Evolutionary conservation across 2,797 vertebrate genomes (phyloP).

Genomic region (Hydrolagus colliei): DNA sequence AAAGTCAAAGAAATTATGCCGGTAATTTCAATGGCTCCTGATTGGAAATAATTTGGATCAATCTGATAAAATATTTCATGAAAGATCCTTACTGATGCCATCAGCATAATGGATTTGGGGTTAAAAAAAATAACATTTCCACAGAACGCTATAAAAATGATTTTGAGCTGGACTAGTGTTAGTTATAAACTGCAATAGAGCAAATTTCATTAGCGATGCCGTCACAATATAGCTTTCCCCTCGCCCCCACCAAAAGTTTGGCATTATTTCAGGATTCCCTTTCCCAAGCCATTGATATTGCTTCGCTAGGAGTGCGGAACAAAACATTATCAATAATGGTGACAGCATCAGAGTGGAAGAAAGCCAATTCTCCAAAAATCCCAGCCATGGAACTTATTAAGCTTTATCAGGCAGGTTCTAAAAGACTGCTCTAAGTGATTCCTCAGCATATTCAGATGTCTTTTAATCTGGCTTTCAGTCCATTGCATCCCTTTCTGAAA

Average conservation of each 20-base stretch:
- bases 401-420: constrained; percentile 1
- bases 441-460: neutral
- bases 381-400: neutral
- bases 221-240: neutral
- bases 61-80: constrained; percentile 12
- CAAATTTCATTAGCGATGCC: neutral
- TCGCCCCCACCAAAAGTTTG: neutral
- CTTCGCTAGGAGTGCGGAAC: neutral
- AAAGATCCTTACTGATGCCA: constrained; percentile 12
- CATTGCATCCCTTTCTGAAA: neutral
- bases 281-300: neutral
- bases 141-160: neutral
- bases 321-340: neutral
- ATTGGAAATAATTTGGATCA: constrained; percentile 15
- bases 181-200: too few species aligned
- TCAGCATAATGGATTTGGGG: neutral
- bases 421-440: constrained; percentile 2
- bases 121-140: neutral
- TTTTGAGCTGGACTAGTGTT: neutral
- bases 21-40: constrained; percentile 22
- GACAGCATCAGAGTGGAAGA: neutral
- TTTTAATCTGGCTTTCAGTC: neutral
- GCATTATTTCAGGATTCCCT: neutral
- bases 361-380: neutral
- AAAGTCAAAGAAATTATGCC: constrained; percentile 11